phyloP scores from a whole-genome alignment of 2,888 invertebrate genomes.

The Drosophila fungiperda region DNA sequence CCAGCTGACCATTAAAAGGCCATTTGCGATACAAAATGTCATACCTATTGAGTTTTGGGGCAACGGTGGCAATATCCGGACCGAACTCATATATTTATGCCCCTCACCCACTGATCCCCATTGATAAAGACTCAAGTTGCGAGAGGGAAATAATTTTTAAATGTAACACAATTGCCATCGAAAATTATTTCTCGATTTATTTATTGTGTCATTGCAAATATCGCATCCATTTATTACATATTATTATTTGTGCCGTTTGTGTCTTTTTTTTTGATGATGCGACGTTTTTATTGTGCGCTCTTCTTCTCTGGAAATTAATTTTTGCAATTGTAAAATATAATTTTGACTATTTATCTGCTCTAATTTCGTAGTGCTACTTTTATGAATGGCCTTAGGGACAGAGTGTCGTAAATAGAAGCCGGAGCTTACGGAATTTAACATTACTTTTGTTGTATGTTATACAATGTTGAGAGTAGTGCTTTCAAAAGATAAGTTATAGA shows the following conservation, averaged over 20 bases:
- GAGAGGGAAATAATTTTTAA: conserved; percentile 36
- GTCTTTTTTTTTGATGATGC: conserved; percentile 34
- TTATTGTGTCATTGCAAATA: conserved; percentile 72
- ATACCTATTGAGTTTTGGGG: conserved; percentile 40
- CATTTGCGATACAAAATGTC: conserved; percentile 71
- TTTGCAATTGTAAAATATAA: conserved; percentile 55
- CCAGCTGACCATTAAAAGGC: conserved; percentile 67
- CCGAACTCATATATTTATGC: conserved; percentile 37
- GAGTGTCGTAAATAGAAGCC: conserved; percentile 38
- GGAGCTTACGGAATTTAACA: conserved; percentile 48
- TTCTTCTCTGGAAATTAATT: conserved; percentile 52
- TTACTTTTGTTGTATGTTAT: conserved; percentile 41
- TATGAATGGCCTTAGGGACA: conserved; percentile 35
- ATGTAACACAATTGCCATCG: conserved; percentile 33
- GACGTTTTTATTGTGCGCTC: conserved; percentile 47
- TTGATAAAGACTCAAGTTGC: conserved; percentile 55
- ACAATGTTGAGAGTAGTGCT: conserved; percentile 37
- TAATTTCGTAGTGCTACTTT: conserved; percentile 55
- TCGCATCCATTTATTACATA: conserved; percentile 48
- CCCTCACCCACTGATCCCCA: conserved; percentile 71
- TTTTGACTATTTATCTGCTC: conserved; percentile 70
- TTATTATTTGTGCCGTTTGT: conserved; percentile 12
- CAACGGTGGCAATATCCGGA: conserved; percentile 47
- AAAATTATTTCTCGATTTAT: conserved; percentile 74
- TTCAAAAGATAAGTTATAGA: conserved; percentile 20